Percentiles rank a stretch among this genome's conserved stretches.
Evolutionary conservation across 2,888 invertebrate species (phyloP).

Genomic region (Metalampra italica): DNA sequence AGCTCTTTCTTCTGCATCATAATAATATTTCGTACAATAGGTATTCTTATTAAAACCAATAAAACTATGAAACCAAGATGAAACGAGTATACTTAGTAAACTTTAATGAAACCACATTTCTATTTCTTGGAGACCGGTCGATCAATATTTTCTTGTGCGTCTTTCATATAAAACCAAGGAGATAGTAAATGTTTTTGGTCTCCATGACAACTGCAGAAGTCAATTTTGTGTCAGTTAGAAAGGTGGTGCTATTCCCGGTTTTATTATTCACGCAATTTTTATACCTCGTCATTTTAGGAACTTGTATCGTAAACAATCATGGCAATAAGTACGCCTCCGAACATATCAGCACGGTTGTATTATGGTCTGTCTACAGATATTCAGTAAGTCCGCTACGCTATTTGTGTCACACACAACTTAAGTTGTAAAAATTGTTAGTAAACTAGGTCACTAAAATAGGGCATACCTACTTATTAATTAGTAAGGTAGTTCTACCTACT

Average conservation of each 20-base stretch:
- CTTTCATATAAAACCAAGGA: background rate
- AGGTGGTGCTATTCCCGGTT: constrained; percentile 3
- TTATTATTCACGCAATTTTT: constrained; percentile 16
- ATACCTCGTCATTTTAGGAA: constrained; percentile 24
- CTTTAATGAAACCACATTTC: too few species aligned
- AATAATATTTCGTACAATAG: too few species aligned
- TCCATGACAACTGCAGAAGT: constrained; percentile 9
- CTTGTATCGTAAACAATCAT: constrained; percentile 32
- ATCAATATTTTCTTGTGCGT: background rate
- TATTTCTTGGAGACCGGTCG: background rate
- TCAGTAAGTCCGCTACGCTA: constrained; percentile 47
- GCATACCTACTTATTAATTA: too few species aligned
- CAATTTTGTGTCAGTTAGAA: background rate
- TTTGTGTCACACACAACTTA: too few species aligned
- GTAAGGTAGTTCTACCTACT: too few species aligned
- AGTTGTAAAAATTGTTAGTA: too few species aligned
- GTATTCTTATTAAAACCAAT: too few species aligned
- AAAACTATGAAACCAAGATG: too few species aligned
- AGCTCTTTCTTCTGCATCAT: too few species aligned
- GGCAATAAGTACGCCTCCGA: constrained; percentile 58
- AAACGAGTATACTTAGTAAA: too few species aligned
- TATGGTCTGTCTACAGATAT: constrained; percentile 82
- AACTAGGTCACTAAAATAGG: too few species aligned
- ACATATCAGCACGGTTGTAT: constrained; percentile 79
- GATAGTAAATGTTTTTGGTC: constrained; percentile 8